Base-by-base conservation (phyloP, 1,140 invertebrate genomes). In the Leptopilina boulardi region DNA sequence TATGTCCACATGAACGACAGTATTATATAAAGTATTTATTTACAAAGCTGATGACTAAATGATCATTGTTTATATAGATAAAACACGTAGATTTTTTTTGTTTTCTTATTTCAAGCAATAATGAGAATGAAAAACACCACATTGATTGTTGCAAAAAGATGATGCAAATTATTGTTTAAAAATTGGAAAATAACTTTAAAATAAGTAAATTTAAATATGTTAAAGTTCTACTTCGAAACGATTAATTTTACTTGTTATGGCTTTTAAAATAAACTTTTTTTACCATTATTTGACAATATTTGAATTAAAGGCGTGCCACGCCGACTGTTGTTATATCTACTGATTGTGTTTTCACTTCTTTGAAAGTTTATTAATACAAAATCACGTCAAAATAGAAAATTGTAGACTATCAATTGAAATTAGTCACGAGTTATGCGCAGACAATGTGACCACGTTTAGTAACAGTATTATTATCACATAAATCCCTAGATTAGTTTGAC, bases 201-300 rank as follows among this genome's bases (percentile, higher is more conserved):
- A n/a, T n/a, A n/a, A n/a, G n/a, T n/a, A 34, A 34, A 34, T 34
- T 34, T 34, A 34, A 34, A 34, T 34, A 34, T 34, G 30, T 34
- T 34, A 6, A 34, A 34, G 6, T 34, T 34, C 6, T 34, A 6
- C 30, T 3, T n/a, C n/a, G 6, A 66, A 66, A 21, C 15, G 26
- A 66, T 30, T 21, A 26, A 11, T 66, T 66, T 66, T 66, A 15
- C 54, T 23, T 26, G 13, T 26, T 26, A 21, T 23, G 3, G 15
- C 13, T 66, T 15, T 30, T 66, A 5, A 41, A 41, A 30, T 3
- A 59, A 80, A n/a, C 5, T 51, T 15, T 23, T 79, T 79, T 76
- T 79, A 87, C 86, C 86, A 87, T 87, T 78, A 51, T 87, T 78
- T 75, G 76, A 85, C 80, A 76, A 80, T 82, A 78, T 77, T 85